These are phyloP conservation scores for Pygocentrus nattereri DNA, from an alignment of 2,797 vertebrate genomes.

Conservation along the genomic window DNA sequence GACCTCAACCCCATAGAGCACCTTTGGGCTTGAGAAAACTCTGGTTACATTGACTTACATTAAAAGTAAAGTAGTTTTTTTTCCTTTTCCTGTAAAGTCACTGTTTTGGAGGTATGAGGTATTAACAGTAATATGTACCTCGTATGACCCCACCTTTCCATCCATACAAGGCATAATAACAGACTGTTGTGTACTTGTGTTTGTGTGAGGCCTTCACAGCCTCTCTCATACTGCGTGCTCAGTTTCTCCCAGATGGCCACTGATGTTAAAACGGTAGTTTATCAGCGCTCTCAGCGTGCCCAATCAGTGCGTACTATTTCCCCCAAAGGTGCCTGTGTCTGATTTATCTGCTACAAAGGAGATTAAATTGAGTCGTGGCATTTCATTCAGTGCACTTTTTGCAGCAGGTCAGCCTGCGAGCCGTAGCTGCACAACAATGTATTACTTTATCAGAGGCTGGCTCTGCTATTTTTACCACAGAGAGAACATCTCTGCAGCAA, in stretches of 20 bases:
- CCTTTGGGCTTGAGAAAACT: too few species aligned
- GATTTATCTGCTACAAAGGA: slow-evolving; percentile 60
- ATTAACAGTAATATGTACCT: neutral
- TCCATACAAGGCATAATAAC: neutral
- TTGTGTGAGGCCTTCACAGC: neutral
- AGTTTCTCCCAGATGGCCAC: slow-evolving; percentile 24
- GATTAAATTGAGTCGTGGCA: slow-evolving; percentile 67
- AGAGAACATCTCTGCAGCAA: slow-evolving; percentile 47
- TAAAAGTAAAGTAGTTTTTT: too few species aligned
- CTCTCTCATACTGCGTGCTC: slow-evolving; percentile 29
- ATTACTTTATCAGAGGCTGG: neutral
- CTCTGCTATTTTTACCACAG: neutral
- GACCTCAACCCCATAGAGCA: too few species aligned
- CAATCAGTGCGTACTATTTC: slow-evolving; percentile 48
- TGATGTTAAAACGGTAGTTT: slow-evolving; percentile 45
- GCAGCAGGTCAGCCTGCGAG: slow-evolving; percentile 34
- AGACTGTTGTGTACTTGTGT: neutral
- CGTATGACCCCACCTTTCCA: neutral
- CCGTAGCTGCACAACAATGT: neutral
- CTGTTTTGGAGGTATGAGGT: too few species aligned
- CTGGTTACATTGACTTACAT: too few species aligned
- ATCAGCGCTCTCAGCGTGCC: slow-evolving; percentile 16
- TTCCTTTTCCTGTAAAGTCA: too few species aligned
- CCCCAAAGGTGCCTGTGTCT: slow-evolving; percentile 57
- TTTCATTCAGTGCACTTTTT: slow-evolving; percentile 54